phyloP scores from a whole-genome alignment of 2,888 invertebrate species.

The Phyllotreta cruciferae region DNA sequence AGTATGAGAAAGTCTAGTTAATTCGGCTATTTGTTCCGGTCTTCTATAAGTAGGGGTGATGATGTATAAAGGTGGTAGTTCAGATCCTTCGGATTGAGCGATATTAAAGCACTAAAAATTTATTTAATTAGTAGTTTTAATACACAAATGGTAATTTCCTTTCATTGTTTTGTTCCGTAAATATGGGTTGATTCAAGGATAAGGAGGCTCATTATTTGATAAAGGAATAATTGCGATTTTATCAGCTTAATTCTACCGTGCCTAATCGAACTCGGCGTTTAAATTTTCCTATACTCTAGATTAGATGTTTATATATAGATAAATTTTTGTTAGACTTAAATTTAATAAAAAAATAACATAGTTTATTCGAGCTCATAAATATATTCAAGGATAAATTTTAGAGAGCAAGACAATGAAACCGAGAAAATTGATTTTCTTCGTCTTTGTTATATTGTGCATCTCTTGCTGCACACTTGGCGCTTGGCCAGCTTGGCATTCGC shows the following conservation, averaged over 20 bases:
- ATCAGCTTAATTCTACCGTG: too few species aligned
- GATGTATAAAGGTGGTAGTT: conserved; percentile 66
- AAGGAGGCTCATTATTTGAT: too few species aligned
- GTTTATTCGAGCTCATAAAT: too few species aligned
- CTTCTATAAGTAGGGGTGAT: conserved; percentile 79
- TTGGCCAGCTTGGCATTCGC: neutral
- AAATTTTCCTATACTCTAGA: too few species aligned
- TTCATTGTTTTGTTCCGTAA: too few species aligned
- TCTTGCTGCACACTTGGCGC: conserved; percentile 3
- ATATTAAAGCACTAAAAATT: conserved; percentile 34
- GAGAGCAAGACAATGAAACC: conserved; percentile 6
- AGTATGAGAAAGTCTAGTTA: conserved; percentile 86
- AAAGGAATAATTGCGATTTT: too few species aligned
- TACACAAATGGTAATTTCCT: too few species aligned
- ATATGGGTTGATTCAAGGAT: too few species aligned
- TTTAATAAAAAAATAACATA: too few species aligned
- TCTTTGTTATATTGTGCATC: conserved; percentile 13
- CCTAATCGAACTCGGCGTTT: too few species aligned
- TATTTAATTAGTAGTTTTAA: neutral
- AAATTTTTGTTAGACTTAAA: too few species aligned
- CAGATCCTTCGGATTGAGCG: conserved; percentile 34
- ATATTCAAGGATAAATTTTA: conserved; percentile 1
- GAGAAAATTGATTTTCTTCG: conserved; percentile 14
- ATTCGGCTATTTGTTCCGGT: conserved; percentile 80
- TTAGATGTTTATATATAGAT: too few species aligned